Evolutionary conservation across 2,797 vertebrate species (phyloP).

Genomic region (Caiman crocodilus): DNA sequence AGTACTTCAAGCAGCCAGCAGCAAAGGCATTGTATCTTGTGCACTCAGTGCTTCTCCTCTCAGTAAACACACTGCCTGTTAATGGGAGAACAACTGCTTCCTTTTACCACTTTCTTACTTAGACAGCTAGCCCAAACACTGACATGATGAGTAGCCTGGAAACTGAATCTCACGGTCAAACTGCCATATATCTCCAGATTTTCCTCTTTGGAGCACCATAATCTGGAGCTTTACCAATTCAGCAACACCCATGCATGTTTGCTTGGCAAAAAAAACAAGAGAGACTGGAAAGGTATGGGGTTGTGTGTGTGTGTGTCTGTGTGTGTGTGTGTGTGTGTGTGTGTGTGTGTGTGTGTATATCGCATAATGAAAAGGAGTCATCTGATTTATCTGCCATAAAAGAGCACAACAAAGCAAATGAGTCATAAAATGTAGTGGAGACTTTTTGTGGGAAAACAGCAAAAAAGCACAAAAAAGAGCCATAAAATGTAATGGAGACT

Average conservation of each 20-base stretch:
- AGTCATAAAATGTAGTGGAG: background rate
- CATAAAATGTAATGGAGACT: background rate
- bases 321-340: too few relatives aligned
- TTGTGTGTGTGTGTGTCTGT: too few relatives aligned
- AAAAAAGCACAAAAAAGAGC: background rate
- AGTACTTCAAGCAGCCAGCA: background rate
- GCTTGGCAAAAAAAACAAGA: constrained; percentile 15
- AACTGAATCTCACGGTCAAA: background rate
- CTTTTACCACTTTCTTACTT: background rate
- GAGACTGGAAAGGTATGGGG: background rate
- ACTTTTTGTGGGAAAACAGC: background rate
- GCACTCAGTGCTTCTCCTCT: background rate
- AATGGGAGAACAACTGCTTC: background rate
- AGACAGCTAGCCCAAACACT: background rate
- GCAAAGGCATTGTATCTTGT: background rate
- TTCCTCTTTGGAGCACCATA: background rate
- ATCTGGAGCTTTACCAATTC: background rate
- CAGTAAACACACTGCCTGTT: background rate
- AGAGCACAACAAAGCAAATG: background rate
- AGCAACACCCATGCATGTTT: background rate
- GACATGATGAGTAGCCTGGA: background rate
- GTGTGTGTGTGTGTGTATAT: background rate
- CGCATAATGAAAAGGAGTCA: background rate
- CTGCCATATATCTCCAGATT: background rate
- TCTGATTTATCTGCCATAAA: background rate